phyloP scores from a whole-genome alignment of 2,113 vertebrate species.

The Aegithalos caudatus region DNA sequence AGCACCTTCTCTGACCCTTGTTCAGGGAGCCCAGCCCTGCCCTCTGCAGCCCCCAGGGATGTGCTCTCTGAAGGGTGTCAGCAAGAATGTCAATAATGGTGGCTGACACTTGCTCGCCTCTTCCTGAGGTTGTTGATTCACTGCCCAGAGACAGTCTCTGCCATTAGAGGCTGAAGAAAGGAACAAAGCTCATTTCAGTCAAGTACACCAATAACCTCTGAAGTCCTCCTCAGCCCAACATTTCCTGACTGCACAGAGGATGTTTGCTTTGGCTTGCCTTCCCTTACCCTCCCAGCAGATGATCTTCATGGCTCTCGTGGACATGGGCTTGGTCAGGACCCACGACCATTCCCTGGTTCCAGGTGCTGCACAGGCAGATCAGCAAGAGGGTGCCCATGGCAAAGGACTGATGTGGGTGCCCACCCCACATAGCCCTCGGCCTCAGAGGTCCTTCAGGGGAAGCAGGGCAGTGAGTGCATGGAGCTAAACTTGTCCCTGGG shows the following conservation, averaged over 20 bases:
- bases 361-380: background rate
- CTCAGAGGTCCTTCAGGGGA: background rate
- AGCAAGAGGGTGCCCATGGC: background rate
- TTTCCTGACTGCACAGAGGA: background rate
- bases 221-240: background rate
- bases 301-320: accelerated
- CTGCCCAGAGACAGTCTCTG: slow-evolving; percentile 73
- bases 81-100: slow-evolving; percentile 67
- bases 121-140: slow-evolving; percentile 72
- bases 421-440: accelerated
- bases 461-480: background rate
- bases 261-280: background rate
- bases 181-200: slow-evolving; percentile 82
- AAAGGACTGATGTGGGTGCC: background rate
- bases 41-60: background rate
- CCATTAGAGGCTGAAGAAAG: slow-evolving; percentile 80
- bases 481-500: background rate
- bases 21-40: background rate
- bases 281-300: background rate
- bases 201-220: slow-evolving; percentile 78
- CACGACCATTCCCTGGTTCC: background rate
- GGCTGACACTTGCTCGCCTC: slow-evolving; percentile 71
- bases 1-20: background rate
- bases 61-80: slow-evolving; percentile 57
- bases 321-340: background rate